These are phyloP conservation scores for Philaethria dido DNA, from an alignment of 2,888 invertebrate species.

Conservation along the genomic window DNA sequence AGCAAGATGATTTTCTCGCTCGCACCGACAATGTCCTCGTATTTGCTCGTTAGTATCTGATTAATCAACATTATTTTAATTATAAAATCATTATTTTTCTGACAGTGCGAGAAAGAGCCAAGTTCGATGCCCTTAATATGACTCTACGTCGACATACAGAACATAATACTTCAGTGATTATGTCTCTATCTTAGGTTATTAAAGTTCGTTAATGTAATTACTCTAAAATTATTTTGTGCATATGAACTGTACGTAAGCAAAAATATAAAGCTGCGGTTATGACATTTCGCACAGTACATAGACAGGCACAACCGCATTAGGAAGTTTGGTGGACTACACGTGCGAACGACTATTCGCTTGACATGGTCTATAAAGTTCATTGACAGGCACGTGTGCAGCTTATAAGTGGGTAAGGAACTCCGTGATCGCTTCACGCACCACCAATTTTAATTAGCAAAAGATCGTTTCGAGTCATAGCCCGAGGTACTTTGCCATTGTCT, in stretches of 20 bases:
- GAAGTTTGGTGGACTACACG: constrained; percentile 51
- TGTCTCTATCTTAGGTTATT: constrained; percentile 10
- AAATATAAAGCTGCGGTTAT: background rate
- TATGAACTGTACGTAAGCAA: background rate
- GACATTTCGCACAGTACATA: background rate
- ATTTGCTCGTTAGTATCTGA: constrained; percentile 86
- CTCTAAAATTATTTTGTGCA: background rate
- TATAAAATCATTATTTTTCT: background rate
- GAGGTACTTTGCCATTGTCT: constrained; percentile 58
- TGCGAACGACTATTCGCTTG: constrained; percentile 57
- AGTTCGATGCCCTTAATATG: constrained; percentile 49
- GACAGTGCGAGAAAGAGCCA: constrained; percentile 46
- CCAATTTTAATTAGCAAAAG: constrained; percentile 81
- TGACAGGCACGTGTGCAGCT: constrained; percentile 82
- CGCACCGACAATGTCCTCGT: constrained; percentile 87
- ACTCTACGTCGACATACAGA: constrained; percentile 4
- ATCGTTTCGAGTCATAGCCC: constrained; percentile 69
- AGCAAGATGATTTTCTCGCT: constrained; percentile 87
- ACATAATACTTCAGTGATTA: background rate
- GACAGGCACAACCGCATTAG: constrained; percentile 19
- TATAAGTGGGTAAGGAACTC: constrained; percentile 74
- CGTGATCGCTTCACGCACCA: constrained; percentile 77
- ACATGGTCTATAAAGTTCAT: constrained; percentile 76
- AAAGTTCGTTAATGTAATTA: background rate
- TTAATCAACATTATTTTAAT: constrained; percentile 10